A percentile compares a stretch with the other conserved stretches of the same genome.
Conservation (phyloP, 2,113 vertebrate species). For the Macrotis lagotis region DNA sequence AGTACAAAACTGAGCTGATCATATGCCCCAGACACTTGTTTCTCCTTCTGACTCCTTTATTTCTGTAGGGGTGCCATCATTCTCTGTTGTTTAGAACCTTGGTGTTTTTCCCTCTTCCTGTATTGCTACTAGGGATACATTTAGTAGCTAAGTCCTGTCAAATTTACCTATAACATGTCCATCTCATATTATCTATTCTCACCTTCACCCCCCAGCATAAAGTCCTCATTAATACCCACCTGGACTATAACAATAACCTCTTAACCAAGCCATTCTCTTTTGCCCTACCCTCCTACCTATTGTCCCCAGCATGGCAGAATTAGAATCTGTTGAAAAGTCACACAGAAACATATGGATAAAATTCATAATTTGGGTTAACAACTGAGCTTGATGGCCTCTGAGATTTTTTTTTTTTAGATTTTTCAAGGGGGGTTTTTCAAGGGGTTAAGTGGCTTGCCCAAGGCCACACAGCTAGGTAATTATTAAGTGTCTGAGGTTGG, state of each 20-base stretch:
- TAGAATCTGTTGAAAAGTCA: neutral
- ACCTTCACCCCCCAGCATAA: neutral
- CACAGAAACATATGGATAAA: neutral
- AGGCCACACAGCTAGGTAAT: no score
- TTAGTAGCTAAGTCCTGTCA: neutral
- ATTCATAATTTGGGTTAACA: neutral
- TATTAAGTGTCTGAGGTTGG: no score
- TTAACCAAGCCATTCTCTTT: neutral
- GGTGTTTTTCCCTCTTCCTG: neutral
- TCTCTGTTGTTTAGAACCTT: neutral
- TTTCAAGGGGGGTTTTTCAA: no score
- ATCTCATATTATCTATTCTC: neutral
- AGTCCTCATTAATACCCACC: neutral
- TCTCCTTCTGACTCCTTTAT: neutral
- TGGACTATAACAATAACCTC: neutral
- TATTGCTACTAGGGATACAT: neutral
- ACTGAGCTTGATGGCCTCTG: neutral
- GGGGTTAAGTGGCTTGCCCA: no score
- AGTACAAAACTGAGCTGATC: neutral
- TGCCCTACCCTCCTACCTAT: neutral
- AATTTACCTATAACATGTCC: neutral
- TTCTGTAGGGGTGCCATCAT: neutral
- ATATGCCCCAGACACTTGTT: neutral
- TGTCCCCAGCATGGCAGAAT: neutral
- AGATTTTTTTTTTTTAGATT: neutral